A percentile compares a stretch with the other conserved stretches of the same genome.
phyloP scores from a whole-genome alignment of 1,140 invertebrate species.

The Oncopeltus fasciatus region DNA sequence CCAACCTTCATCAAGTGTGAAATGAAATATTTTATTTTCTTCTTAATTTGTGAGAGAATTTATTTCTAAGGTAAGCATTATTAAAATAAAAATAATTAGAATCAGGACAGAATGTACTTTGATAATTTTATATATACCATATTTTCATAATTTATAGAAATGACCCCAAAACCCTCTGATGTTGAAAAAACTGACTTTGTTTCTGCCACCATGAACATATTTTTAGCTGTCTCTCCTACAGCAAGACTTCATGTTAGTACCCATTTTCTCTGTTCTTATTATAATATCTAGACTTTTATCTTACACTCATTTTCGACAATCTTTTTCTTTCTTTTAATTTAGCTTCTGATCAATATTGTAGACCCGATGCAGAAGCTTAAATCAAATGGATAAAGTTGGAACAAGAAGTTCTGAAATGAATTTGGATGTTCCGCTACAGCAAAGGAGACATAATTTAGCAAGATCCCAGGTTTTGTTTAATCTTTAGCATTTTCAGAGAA shows the following conservation, averaged over 20 bases:
- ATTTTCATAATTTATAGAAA: background rate
- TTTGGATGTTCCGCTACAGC: constrained; percentile 15
- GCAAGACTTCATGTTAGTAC: constrained; percentile 11
- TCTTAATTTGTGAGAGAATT: too few species aligned
- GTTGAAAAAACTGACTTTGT: constrained; percentile 11
- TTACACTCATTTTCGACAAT: background rate
- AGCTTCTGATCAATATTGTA: too few species aligned
- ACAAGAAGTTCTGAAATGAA: constrained; percentile 4
- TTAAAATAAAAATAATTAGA: too few species aligned
- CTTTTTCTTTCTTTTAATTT: background rate
- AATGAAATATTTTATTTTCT: too few species aligned
- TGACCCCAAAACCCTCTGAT: constrained; percentile 16
- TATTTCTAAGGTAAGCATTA: too few species aligned
- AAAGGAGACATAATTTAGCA: constrained; percentile 17
- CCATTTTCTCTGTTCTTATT: background rate
- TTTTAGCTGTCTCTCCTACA: constrained; percentile 14
- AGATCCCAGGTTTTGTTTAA: constrained; percentile 14
- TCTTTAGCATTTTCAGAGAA: too few species aligned
- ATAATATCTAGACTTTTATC: background rate
- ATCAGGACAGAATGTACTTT: too few species aligned
- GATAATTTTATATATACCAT: background rate
- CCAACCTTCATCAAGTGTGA: too few species aligned
- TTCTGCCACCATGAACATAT: constrained; percentile 17
- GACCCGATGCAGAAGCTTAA: constrained; percentile 16
- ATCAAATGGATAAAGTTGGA: constrained; percentile 18